Conservation (phyloP, 2,888 invertebrate genomes). For the Sphaerophoria rueppellii region DNA sequence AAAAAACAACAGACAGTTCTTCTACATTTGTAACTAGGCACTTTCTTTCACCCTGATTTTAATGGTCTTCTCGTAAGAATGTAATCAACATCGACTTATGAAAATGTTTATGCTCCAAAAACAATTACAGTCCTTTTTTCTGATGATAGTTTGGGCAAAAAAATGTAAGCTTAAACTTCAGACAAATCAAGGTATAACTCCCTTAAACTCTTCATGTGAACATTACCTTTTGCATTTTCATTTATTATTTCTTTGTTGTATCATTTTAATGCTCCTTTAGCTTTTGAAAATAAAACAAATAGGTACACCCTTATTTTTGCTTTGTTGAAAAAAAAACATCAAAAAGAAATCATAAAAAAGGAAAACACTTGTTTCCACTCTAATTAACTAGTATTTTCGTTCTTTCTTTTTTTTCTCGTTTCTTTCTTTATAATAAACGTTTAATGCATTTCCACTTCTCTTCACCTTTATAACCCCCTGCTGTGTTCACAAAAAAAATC, state of each 20-base stretch:
- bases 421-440: constrained; percentile 55
- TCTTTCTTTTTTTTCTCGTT: constrained; percentile 60
- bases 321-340: constrained; percentile 55
- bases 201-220: constrained; percentile 5
- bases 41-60: no score
- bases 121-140: not conserved
- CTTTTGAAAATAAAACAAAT: not conserved
- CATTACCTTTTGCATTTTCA: constrained; percentile 4
- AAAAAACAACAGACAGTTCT: no score
- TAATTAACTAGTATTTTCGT: constrained; percentile 64
- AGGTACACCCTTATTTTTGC: constrained; percentile 9
- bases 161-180: not conserved
- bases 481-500: constrained; percentile 62
- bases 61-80: not conserved
- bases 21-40: no score
- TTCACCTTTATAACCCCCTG: constrained; percentile 65
- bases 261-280: constrained; percentile 6
- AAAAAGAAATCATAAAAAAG: constrained; percentile 61
- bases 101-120: not conserved
- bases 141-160: not conserved
- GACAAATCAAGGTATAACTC: not conserved
- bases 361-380: constrained; percentile 47
- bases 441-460: constrained; percentile 69
- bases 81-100: not conserved
- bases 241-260: not conserved